A percentile compares a stretch with the other conserved stretches of the same genome.
phyloP scores from a whole-genome alignment of 2,113 vertebrate species.

The Arenaria interpres region DNA sequence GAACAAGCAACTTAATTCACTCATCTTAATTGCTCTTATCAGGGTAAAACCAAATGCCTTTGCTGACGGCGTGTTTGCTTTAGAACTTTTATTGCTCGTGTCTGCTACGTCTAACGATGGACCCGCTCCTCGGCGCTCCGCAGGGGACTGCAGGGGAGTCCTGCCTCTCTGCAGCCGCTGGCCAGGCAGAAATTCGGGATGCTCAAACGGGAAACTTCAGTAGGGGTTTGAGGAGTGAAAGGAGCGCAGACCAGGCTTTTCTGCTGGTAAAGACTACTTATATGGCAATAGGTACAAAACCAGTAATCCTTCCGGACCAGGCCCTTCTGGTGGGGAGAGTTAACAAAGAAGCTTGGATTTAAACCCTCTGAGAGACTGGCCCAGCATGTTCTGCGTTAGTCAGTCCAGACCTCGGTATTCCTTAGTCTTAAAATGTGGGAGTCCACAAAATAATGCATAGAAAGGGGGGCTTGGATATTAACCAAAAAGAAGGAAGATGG shows the following conservation, averaged over 20 bases:
- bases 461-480: not conserved
- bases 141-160: not conserved
- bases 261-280: not conserved
- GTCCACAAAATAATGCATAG: not conserved
- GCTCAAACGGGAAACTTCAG: not conserved
- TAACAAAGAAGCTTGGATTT: not conserved
- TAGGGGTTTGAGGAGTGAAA: not conserved
- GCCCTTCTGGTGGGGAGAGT: not conserved
- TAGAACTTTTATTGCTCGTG: not conserved
- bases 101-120: not conserved
- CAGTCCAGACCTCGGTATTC: not conserved
- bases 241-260: not conserved
- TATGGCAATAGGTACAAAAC: not conserved
- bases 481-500: not conserved
- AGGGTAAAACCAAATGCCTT: not conserved
- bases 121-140: accelerated
- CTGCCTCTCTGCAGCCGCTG: not conserved
- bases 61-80: not conserved
- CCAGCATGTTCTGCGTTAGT: not conserved
- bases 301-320: not conserved
- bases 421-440: not conserved
- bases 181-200: not conserved
- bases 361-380: not conserved
- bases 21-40: conserved; percentile 4
- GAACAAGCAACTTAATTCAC: not conserved